A percentile compares a stretch with the other conserved stretches of the same genome.
Conservation (phyloP, 2,888 invertebrate species). For the Oscheius myriophilus region DNA sequence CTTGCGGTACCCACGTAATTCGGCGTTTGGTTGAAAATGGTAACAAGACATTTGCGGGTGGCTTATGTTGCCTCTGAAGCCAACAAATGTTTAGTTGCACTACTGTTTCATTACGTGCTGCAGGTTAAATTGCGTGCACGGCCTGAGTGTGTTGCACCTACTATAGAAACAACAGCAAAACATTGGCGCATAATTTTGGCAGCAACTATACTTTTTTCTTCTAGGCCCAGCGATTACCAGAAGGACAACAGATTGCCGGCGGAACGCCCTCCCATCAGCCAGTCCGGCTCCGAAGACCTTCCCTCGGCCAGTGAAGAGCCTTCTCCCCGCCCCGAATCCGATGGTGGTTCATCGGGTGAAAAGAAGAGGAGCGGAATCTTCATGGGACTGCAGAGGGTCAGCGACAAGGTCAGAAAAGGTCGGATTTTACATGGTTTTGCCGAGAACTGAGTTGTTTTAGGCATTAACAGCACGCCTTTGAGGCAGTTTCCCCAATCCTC, state of each 20-base stretch:
- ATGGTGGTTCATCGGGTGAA: not conserved
- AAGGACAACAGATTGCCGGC: constrained; percentile 4
- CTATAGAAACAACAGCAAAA: too few species aligned
- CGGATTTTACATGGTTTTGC: not conserved
- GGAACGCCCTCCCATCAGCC: constrained; percentile 5
- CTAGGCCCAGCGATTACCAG: not conserved
- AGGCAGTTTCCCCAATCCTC: constrained; percentile 32
- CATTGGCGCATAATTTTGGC: too few species aligned
- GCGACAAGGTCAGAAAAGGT: constrained; percentile 38
- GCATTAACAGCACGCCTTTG: constrained; percentile 24
- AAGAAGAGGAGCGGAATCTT: constrained; percentile 31
- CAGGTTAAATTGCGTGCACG: too few species aligned
- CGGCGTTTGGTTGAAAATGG: too few species aligned
- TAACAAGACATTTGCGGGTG: too few species aligned
- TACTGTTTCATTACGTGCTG: too few species aligned
- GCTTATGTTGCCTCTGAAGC: too few species aligned
- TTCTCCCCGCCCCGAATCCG: not conserved
- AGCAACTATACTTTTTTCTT: too few species aligned
- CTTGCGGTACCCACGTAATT: too few species aligned
- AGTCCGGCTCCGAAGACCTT: not conserved
- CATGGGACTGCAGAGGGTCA: constrained; percentile 35
- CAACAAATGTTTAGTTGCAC: too few species aligned
- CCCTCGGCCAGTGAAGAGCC: not conserved
- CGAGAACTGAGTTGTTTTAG: not conserved
- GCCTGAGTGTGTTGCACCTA: too few species aligned